A percentile compares a stretch with the other conserved stretches of the same genome.
phyloP scores from a whole-genome alignment of 2,797 vertebrate genomes.

The Centroberyx gerrardi region DNA sequence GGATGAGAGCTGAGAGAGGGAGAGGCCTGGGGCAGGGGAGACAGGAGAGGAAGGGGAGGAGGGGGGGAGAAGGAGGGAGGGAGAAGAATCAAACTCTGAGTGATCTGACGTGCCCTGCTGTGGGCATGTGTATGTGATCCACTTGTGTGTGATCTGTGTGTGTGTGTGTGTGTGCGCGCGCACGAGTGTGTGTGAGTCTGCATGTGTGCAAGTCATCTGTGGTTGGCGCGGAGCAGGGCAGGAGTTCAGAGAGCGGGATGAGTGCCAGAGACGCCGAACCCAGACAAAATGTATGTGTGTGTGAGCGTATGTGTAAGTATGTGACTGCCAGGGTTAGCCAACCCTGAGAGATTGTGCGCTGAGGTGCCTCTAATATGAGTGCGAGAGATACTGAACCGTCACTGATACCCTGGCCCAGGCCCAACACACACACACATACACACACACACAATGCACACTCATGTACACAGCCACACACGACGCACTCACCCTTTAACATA shows the following conservation, averaged over 20 bases:
- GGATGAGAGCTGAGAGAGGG: conserved; percentile 75
- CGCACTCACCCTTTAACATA: conserved; percentile 57
- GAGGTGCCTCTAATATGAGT: conserved; percentile 81
- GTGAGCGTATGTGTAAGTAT: conserved; percentile 71
- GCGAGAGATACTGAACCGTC: conserved; percentile 81
- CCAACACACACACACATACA: conserved; percentile 58
- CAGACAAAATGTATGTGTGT: conserved; percentile 64
- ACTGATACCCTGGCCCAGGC: conserved; percentile 77
- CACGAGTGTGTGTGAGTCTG: conserved; percentile 16
- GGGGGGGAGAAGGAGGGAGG: conserved; percentile 19
- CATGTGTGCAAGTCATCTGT: conserved; percentile 51
- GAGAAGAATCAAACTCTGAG: conserved; percentile 65
- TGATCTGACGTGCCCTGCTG: conserved; percentile 74
- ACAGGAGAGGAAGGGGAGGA: conserved; percentile 24
- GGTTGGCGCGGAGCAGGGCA: conserved; percentile 68
- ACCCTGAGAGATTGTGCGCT: conserved; percentile 82
- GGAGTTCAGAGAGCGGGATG: conserved; percentile 73
- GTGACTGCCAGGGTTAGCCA: conserved; percentile 75
- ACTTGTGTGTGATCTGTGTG: conserved; percentile 47
- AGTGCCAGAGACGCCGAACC: conserved; percentile 61
- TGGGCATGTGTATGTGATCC: conserved; percentile 69
- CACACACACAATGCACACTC: conserved; percentile 27
- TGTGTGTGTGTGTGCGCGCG: conserved; percentile 19
- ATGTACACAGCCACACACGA: conserved; percentile 30
- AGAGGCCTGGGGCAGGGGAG: conserved; percentile 56